Percentiles rank a stretch among this genome's conserved stretches.
phyloP scores from a whole-genome alignment of 2,888 invertebrate genomes.

The Parnassius apollo region DNA sequence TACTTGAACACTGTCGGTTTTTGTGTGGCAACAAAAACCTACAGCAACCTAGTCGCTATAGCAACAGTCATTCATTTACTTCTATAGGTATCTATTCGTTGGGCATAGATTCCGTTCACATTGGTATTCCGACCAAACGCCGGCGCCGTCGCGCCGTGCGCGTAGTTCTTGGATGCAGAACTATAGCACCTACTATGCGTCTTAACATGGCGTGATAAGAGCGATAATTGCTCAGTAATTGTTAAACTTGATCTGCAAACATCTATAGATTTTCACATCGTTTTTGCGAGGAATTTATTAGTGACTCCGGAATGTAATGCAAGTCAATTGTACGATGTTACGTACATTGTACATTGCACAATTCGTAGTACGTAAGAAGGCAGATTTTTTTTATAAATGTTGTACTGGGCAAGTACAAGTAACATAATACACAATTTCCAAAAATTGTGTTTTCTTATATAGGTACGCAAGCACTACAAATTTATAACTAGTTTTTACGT shows the following conservation, averaged over 20 bases:
- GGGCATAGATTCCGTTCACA: slow-evolving; percentile 25
- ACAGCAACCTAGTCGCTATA: slow-evolving; percentile 16
- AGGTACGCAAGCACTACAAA: too few species aligned
- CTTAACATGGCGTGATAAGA: background rate
- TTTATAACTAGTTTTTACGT: too few species aligned
- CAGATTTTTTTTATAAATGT: slow-evolving; percentile 1
- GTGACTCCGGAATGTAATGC: slow-evolving; percentile 13
- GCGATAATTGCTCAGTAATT: slow-evolving; percentile 3
- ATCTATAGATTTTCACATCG: background rate
- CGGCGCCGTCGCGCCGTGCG: slow-evolving; percentile 9
- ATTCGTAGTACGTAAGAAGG: slow-evolving; percentile 6
- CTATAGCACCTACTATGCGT: background rate
- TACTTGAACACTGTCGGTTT: slow-evolving; percentile 14
- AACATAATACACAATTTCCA: too few species aligned
- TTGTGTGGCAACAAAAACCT: slow-evolving; percentile 19
- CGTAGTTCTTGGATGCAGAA: slow-evolving; percentile 6
- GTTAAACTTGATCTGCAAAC: background rate
- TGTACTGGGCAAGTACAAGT: too few species aligned
- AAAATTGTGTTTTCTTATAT: too few species aligned
- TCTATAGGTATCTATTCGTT: slow-evolving; percentile 13
- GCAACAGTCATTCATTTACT: slow-evolving; percentile 29
- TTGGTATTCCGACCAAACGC: slow-evolving; percentile 22
- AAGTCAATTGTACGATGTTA: slow-evolving; percentile 5
- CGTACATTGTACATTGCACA: too few species aligned
- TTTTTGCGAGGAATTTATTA: slow-evolving; percentile 14